Evolutionary conservation across 64 coral and sea anemone species (phyloP).

Genomic region (Actinia tenebrosa): DNA sequence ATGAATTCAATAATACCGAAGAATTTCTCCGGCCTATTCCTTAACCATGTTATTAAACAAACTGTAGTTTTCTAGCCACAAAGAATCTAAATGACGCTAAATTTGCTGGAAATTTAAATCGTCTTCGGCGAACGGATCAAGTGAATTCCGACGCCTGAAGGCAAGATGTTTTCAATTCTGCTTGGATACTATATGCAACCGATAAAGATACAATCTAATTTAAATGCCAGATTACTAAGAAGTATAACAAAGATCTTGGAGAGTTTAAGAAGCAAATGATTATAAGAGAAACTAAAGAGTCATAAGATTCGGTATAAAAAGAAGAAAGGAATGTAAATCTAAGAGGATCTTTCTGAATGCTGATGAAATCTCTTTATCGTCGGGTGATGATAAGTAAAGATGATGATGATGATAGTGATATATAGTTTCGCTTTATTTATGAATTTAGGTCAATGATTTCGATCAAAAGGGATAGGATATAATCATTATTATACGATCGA

Average conservation of each 20-base stretch:
- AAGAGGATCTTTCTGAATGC: background rate
- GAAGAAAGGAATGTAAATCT: background rate
- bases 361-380: background rate
- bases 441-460: background rate
- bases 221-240: background rate
- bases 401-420: background rate
- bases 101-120: slow-evolving; percentile 5
- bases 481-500: background rate
- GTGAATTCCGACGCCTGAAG: slow-evolving; percentile 4
- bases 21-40: background rate
- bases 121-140: background rate
- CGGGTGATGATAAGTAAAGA: background rate
- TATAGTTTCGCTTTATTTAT: background rate
- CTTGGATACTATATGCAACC: background rate
- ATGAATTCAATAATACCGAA: background rate
- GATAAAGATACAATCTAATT: background rate
- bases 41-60: background rate
- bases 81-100: background rate
- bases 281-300: background rate
- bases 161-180: background rate
- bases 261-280: background rate
- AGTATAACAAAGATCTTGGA: background rate
- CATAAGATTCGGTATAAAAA: background rate
- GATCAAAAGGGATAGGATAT: background rate
- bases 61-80: background rate